Evolutionary conservation across 2,113 vertebrate species (phyloP).

Genomic region (Phasianus colchicus): DNA sequence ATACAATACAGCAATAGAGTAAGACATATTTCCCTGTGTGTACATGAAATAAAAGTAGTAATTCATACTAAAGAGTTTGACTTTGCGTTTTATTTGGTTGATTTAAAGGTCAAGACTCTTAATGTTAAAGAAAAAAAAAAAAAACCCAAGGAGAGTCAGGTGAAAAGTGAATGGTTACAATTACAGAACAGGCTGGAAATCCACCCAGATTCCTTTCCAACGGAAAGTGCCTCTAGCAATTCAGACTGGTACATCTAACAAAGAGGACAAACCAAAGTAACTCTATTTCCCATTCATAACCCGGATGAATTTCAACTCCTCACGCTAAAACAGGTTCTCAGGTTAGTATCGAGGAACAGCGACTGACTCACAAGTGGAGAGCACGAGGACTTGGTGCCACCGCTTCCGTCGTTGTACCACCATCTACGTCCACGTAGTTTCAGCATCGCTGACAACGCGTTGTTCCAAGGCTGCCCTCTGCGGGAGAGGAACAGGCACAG

Average conservation of each 20-base stretch:
- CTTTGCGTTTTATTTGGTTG: neutral
- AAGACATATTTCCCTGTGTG: too few species aligned
- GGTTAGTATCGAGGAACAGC: neutral
- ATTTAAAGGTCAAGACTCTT: neutral
- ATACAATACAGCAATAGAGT: neutral
- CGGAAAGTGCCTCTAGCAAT: neutral
- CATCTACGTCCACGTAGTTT: accelerated
- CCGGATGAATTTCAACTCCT: neutral
- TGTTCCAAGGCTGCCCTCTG: neutral
- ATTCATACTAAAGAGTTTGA: neutral
- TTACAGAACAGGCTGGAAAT: neutral
- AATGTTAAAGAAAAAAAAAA: neutral
- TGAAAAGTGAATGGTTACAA: neutral
- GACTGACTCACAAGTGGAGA: neutral
- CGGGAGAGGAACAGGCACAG: neutral
- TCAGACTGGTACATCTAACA: neutral
- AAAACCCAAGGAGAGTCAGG: neutral
- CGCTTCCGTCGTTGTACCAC: neutral
- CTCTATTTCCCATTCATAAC: neutral
- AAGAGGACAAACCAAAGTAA: neutral
- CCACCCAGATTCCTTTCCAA: neutral
- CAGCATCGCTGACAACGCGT: neutral
- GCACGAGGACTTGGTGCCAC: accelerated
- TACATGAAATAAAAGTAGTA: neutral
- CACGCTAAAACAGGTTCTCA: neutral